Percentiles rank a stretch among this genome's conserved stretches.
phyloP scores from a whole-genome alignment of 2,113 vertebrate genomes.

The Corythornis madagascariensis region DNA sequence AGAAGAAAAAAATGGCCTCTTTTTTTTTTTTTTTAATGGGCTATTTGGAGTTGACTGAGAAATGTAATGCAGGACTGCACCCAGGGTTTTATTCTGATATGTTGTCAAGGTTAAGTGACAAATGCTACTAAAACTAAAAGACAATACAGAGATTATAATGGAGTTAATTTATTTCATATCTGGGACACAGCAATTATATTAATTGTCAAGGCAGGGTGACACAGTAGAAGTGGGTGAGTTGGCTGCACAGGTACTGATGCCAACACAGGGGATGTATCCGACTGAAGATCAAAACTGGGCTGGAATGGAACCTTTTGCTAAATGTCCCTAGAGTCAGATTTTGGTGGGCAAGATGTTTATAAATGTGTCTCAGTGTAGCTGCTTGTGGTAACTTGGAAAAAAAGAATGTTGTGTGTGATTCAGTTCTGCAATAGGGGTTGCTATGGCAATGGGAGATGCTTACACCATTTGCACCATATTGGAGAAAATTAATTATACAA shows the following conservation, averaged over 20 bases:
- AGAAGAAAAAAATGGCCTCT: too few species aligned
- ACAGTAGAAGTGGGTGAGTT: neutral
- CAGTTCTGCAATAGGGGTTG: neutral
- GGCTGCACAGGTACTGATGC: neutral
- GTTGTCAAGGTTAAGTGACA: too few species aligned
- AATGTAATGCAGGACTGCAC: too few species aligned
- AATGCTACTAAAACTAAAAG: too few species aligned
- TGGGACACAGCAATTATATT: neutral
- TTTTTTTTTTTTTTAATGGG: neutral
- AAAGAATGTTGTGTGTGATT: neutral
- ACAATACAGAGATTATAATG: too few species aligned
- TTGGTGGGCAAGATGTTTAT: neutral
- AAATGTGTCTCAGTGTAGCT: neutral
- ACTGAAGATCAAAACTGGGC: neutral
- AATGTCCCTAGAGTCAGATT: neutral
- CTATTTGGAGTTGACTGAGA: too few species aligned
- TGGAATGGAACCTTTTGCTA: neutral
- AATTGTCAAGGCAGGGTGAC: neutral
- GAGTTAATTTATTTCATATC: neutral
- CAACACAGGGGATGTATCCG: neutral
- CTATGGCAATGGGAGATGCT: neutral
- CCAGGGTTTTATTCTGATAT: too few species aligned
- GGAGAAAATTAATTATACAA: neutral
- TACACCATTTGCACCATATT: neutral
- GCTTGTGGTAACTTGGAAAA: neutral